Base-by-base conservation (phyloP, 2,888 invertebrate genomes). In the Cabera pusaria region DNA sequence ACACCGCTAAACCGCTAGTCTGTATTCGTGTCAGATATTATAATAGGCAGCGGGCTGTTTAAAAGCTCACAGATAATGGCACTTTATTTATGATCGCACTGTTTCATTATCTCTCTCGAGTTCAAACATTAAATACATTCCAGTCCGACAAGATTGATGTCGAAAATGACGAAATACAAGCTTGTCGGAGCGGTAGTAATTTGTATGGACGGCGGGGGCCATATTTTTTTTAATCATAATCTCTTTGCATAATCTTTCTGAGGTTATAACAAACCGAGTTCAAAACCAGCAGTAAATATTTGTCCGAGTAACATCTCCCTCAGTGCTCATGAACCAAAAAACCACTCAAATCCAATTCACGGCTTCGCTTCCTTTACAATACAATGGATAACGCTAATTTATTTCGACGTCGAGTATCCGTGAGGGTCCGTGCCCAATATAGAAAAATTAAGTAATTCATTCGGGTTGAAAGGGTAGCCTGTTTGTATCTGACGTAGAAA, bases 361-460 rank as follows among this genome's bases (percentile, higher is more conserved):
- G 52, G 60, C 57, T 51, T 53, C 49, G 59, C 61, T 69, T 67
- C 72, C 59, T 67, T 71, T 66, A 36, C 35, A 59, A 50, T 55
- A 72, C 72, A 75, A 73, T 74, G 66, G 69, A 61, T 74, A 72
- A 73, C 72, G 72, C 68, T 81, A 80, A 83, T 83, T 81, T 80
- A 82, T 80, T 82, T 81, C 56, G 81, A 82, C 79, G 67, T 74
- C 59, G 64, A 75, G 63, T 64, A 66, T 65, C 56, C 63, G 64
- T 52, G 62, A 69, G 74, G 76, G 75, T 69, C 66, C 68, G 69
- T 64, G 66, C 64, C 56, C 66, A 69, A 73, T 73, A 74, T 70
- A 72, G 73, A 84, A 79, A 84, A 85, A 86, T 85, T 85, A 85
- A 85, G 83, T 80, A 78, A 87, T 86, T 85, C 82, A 82, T 86